Conservation (phyloP, 2,113 vertebrate species). For the Hemicordylus capensis region DNA sequence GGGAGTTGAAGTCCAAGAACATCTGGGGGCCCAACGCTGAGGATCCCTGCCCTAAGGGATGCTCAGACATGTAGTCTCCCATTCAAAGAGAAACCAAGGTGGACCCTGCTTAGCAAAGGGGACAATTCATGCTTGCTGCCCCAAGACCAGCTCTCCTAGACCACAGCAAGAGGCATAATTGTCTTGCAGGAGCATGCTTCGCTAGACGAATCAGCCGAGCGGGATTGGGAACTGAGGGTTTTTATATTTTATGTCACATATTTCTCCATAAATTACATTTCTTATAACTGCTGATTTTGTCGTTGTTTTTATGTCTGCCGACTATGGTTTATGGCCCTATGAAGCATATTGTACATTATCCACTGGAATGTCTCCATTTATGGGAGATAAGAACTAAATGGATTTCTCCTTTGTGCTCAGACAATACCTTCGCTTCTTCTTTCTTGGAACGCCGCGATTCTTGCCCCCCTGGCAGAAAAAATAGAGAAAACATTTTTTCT, state of each 20-base stretch:
- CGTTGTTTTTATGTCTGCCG: neutral
- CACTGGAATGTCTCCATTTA: constrained; percentile 20
- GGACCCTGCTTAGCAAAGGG: too few species aligned
- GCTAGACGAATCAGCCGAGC: neutral
- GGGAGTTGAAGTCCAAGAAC: too few species aligned
- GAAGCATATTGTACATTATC: constrained; percentile 28
- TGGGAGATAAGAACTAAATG: constrained; percentile 24
- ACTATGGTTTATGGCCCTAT: neutral
- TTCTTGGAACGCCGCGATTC: neutral
- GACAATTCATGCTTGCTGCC: too few species aligned
- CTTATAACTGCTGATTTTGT: neutral
- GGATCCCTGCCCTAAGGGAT: too few species aligned
- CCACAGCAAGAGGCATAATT: neutral
- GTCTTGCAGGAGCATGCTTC: neutral
- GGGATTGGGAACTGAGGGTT: neutral
- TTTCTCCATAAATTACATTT: constrained; percentile 21
- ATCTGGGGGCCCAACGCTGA: too few species aligned
- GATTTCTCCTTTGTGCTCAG: constrained; percentile 17
- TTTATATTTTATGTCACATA: constrained; percentile 6
- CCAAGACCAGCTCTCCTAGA: too few species aligned
- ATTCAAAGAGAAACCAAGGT: too few species aligned
- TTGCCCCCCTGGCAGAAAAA: neutral
- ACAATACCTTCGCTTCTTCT: constrained; percentile 18
- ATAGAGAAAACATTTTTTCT: constrained; percentile 13
- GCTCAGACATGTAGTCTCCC: too few species aligned